A percentile compares a stretch with the other conserved stretches of the same genome.
These are phyloP conservation scores for Lepidothrix coronata DNA, from an alignment of 2,113 vertebrate genomes.

Conservation along the genomic window DNA sequence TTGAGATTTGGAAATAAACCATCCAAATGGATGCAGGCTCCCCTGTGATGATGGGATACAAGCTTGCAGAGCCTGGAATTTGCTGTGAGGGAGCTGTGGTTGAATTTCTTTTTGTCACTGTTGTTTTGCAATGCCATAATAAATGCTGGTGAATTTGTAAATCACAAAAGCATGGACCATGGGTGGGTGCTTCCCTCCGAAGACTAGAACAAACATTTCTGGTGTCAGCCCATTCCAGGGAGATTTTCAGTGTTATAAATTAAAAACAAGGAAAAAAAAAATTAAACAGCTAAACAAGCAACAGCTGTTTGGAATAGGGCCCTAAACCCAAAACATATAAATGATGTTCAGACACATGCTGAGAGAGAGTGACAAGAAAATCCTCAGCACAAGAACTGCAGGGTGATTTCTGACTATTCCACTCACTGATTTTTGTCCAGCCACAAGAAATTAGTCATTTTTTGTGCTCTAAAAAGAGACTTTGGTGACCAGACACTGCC, in stretches of 20 bases:
- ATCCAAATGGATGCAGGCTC: neutral
- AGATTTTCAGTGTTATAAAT: constrained; percentile 13
- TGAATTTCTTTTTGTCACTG: neutral
- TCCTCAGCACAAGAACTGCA: neutral
- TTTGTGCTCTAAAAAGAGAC: neutral
- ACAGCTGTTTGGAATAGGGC: constrained; percentile 36
- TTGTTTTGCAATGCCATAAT: constrained; percentile 25
- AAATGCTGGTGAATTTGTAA: neutral
- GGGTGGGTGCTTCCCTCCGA: neutral
- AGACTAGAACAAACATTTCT: neutral
- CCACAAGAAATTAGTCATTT: neutral
- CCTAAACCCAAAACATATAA: neutral
- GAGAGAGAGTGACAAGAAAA: neutral
- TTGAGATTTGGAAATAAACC: neutral
- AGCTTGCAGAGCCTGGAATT: neutral
- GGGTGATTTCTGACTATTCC: neutral
- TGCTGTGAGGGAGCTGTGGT: neutral
- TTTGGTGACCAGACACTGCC: neutral
- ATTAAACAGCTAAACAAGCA: neutral
- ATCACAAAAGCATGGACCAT: neutral
- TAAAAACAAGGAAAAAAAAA: neutral
- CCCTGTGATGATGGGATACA: neutral
- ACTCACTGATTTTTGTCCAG: neutral
- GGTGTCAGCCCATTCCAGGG: constrained; percentile 4
- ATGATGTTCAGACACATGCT: constrained; percentile 8